These are phyloP conservation scores for Apantesis nais DNA, from an alignment of 2,888 invertebrate species.

Conservation along the genomic window DNA sequence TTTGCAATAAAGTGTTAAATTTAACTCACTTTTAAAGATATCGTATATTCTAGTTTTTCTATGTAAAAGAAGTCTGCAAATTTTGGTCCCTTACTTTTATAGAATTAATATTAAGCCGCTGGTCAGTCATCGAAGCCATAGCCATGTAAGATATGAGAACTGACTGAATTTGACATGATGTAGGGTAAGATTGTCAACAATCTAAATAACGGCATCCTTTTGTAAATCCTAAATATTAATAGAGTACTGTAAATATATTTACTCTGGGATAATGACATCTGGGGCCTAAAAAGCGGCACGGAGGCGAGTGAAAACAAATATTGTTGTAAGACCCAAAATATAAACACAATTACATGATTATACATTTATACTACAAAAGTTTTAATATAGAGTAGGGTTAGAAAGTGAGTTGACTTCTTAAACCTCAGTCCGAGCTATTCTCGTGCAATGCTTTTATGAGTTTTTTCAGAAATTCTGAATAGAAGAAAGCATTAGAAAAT, in stretches of 20 bases:
- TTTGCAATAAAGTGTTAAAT: too few relatives aligned
- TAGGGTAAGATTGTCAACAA: not conserved
- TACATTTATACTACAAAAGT: not conserved
- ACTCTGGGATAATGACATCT: slow-evolving; percentile 1
- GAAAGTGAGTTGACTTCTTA: not conserved
- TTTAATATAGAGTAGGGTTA: not conserved
- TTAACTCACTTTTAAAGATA: too few relatives aligned
- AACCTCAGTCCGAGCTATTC: not conserved
- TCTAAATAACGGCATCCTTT: not conserved
- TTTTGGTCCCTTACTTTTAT: too few relatives aligned
- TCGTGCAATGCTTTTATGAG: not conserved
- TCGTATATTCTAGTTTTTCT: too few relatives aligned
- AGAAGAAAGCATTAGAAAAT: too few relatives aligned
- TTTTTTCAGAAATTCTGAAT: not conserved
- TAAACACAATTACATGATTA: not conserved
- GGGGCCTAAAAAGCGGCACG: not conserved
- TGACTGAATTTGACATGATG: not conserved
- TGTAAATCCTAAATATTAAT: not conserved
- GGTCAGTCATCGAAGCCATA: too few relatives aligned
- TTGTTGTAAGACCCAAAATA: not conserved
- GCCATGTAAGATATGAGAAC: too few relatives aligned
- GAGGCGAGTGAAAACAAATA: not conserved
- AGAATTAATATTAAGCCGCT: too few relatives aligned
- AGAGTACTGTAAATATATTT: not conserved
- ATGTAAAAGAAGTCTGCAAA: too few relatives aligned